These are phyloP conservation scores for Clitarchus hookeri DNA, from an alignment of 2,888 invertebrate genomes.

Conservation along the genomic window DNA sequence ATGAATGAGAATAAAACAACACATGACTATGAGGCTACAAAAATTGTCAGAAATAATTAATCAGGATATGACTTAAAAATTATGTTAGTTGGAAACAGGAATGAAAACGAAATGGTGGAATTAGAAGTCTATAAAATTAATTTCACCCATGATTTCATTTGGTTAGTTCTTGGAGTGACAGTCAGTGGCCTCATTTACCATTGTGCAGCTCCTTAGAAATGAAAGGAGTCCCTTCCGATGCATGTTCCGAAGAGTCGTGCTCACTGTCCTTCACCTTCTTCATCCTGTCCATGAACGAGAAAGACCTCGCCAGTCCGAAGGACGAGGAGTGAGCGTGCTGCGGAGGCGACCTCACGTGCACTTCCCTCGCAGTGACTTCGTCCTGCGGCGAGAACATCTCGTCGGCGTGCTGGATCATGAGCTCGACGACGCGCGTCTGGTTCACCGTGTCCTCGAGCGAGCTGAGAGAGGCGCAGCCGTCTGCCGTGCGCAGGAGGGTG, in stretches of 20 bases:
- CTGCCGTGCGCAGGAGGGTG: constrained; percentile 59
- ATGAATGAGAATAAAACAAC: too few species aligned
- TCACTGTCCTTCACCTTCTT: constrained; percentile 27
- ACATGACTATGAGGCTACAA: too few species aligned
- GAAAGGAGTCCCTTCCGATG: background rate
- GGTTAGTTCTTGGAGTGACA: background rate
- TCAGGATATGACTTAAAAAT: too few species aligned
- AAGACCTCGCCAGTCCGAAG: constrained; percentile 23
- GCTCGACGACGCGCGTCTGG: constrained; percentile 60
- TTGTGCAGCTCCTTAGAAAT: background rate
- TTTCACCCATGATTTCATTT: background rate
- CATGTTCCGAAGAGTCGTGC: background rate
- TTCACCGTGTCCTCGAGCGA: constrained; percentile 60
- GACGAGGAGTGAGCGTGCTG: background rate
- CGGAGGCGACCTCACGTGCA: background rate
- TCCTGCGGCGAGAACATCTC: constrained; percentile 52
- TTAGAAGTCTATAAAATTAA: too few species aligned
- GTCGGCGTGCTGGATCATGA: constrained; percentile 57
- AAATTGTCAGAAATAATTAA: too few species aligned
- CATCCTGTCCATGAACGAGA: constrained; percentile 32
- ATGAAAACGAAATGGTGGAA: too few species aligned
- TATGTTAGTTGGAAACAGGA: too few species aligned
- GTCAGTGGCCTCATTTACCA: background rate
- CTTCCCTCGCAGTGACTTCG: background rate
- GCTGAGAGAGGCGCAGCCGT: constrained; percentile 56